These are phyloP conservation scores for Pasiphila rectangulata DNA, from an alignment of 2,888 invertebrate genomes.

Conservation along the genomic window DNA sequence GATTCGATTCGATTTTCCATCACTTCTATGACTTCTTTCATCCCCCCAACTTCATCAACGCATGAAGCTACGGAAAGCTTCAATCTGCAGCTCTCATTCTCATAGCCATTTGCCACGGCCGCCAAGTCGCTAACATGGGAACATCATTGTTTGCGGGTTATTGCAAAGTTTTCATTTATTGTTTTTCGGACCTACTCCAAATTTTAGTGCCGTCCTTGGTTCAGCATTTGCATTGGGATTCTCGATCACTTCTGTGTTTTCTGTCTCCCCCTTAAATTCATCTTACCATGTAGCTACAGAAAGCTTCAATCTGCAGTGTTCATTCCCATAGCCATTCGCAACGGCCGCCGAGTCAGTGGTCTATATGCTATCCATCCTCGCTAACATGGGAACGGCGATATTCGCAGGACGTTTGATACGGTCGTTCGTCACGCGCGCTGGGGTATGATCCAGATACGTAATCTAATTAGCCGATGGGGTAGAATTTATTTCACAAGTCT, in stretches of 20 bases:
- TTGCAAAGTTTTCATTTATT: too few species aligned
- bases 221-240: neutral
- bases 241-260: neutral
- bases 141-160: slow-evolving; percentile 62
- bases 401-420: slow-evolving; percentile 64
- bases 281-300: neutral
- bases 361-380: slow-evolving; percentile 41
- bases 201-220: too few species aligned
- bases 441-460: slow-evolving; percentile 13
- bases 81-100: slow-evolving; percentile 51
- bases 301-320: slow-evolving; percentile 38
- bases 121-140: slow-evolving; percentile 55
- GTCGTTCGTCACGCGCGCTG: slow-evolving; percentile 47
- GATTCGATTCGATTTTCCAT: neutral
- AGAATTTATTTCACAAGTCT: slow-evolving; percentile 3
- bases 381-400: slow-evolving; percentile 59
- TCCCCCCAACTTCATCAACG: neutral
- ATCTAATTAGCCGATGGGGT: slow-evolving; percentile 18
- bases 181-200: too few species aligned
- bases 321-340: slow-evolving; percentile 63
- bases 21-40: neutral
- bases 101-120: slow-evolving; percentile 58
- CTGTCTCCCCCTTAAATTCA: neutral
- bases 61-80: slow-evolving; percentile 6
- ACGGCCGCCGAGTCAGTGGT: slow-evolving; percentile 48